Conservation (phyloP, 30 jellyfish, hydroid and myxozoan species). For the Cassiopea xamachana region DNA sequence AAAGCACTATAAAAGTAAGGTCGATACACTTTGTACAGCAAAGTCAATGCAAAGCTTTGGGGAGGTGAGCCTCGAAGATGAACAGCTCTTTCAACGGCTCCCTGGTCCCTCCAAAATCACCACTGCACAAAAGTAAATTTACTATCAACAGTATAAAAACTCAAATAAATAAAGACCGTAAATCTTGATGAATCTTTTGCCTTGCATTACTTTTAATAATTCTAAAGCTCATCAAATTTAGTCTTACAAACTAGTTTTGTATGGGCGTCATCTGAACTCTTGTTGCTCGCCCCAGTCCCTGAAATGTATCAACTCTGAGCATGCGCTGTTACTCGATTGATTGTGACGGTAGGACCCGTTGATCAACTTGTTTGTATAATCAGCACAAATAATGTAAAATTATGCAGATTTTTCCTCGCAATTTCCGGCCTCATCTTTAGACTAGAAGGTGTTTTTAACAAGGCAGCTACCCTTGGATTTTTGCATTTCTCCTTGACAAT, state of each 20-base stretch:
- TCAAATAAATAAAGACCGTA: no score
- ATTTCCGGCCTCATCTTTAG: conserved; percentile 64
- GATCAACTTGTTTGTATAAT: conserved; percentile 68
- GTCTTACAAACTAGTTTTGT: neutral
- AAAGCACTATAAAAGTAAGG: no score
- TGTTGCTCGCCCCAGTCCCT: conserved; percentile 57
- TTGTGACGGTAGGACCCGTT: conserved; percentile 70
- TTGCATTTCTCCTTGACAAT: conserved; percentile 20
- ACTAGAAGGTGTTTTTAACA: conserved; percentile 28
- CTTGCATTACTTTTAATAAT: no score
- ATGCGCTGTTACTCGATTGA: conserved; percentile 52
- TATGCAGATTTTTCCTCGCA: conserved; percentile 64
- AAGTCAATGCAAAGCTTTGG: no score
- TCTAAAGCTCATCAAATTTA: no score
- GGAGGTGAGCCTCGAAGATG: no score
- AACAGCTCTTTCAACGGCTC: no score
- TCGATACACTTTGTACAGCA: no score
- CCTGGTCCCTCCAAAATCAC: no score
- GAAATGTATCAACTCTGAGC: conserved; percentile 40
- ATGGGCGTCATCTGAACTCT: conserved; percentile 33
- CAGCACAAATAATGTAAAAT: conserved; percentile 72
- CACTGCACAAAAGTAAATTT: no score
- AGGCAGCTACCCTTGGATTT: conserved; percentile 37
- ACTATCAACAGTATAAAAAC: no score
- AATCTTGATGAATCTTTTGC: no score